These are phyloP conservation scores for Periphyllus acericola DNA, from an alignment of 2,888 invertebrate genomes.

Conservation along the genomic window DNA sequence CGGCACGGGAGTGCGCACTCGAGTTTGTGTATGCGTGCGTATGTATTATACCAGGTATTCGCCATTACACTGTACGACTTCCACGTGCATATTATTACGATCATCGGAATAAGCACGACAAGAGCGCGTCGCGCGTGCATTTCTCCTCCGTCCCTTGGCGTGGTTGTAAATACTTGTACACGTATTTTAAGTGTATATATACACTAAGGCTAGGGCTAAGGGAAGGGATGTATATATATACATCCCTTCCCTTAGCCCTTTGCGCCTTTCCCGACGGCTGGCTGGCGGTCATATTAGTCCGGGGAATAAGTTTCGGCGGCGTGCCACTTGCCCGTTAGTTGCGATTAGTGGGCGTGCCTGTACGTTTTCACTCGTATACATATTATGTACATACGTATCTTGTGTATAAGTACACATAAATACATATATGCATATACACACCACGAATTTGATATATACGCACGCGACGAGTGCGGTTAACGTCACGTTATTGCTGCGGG, in stretches of 20 bases:
- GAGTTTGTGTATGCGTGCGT: background rate
- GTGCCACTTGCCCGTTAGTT: background rate
- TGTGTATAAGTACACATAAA: too few species aligned
- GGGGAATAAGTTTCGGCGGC: background rate
- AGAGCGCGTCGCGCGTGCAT: background rate
- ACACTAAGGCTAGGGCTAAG: too few species aligned
- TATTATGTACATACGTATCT: too few species aligned
- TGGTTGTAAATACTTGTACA: background rate
- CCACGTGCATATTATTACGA: slow-evolving; percentile 11
- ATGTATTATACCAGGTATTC: background rate
- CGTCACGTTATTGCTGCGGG: background rate
- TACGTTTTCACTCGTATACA: background rate
- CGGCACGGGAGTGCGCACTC: too few species aligned
- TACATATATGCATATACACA: too few species aligned
- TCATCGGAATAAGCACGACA: slow-evolving; percentile 25
- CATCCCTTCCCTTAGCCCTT: background rate
- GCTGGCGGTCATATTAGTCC: background rate
- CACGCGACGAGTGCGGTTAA: background rate
- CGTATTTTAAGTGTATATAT: background rate
- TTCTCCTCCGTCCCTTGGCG: background rate
- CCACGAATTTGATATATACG: background rate
- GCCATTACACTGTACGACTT: slow-evolving; percentile 40
- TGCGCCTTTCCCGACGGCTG: background rate
- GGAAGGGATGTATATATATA: background rate
- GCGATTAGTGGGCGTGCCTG: background rate